These are phyloP conservation scores for Saguinus midas DNA, from an alignment of 2,113 vertebrate species.

Conservation along the genomic window DNA sequence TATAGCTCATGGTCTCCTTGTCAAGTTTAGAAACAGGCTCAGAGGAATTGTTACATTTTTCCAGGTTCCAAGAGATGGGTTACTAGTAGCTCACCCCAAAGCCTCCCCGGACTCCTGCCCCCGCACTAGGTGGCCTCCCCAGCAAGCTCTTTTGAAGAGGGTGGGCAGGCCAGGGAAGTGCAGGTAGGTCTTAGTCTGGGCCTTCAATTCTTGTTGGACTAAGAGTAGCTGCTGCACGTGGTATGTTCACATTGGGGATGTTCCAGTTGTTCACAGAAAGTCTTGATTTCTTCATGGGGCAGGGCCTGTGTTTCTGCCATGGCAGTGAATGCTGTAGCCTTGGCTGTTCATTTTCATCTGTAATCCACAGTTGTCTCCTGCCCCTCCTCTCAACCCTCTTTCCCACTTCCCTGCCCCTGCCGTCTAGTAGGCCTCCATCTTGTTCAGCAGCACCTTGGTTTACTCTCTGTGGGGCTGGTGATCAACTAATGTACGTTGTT, in stretches of 20 bases:
- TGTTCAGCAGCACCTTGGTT: neutral
- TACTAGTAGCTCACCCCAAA: neutral
- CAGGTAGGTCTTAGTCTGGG: neutral
- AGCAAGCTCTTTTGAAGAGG: neutral
- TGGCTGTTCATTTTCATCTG: neutral
- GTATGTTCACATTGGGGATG: fast-evolving
- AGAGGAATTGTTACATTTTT: neutral
- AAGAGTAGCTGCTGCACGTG: neutral
- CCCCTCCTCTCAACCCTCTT: neutral
- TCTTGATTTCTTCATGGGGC: neutral
- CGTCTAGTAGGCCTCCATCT: neutral
- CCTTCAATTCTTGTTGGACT: neutral
- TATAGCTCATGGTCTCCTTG: fast-evolving
- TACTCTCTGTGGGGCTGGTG: neutral
- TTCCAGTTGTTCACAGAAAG: neutral
- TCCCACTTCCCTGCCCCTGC: fast-evolving
- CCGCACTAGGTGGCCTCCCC: fast-evolving
- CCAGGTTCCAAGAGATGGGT: neutral
- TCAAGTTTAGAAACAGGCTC: neutral
- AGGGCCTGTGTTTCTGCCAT: neutral
- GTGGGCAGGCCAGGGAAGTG: neutral
- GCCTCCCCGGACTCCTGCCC: too few relatives aligned
- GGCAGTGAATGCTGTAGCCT: neutral
- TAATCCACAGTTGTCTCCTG: neutral
- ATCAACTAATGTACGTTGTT: neutral